These are phyloP conservation scores for Cygnus olor DNA, from an alignment of 2,797 vertebrate genomes.

Conservation along the genomic window DNA sequence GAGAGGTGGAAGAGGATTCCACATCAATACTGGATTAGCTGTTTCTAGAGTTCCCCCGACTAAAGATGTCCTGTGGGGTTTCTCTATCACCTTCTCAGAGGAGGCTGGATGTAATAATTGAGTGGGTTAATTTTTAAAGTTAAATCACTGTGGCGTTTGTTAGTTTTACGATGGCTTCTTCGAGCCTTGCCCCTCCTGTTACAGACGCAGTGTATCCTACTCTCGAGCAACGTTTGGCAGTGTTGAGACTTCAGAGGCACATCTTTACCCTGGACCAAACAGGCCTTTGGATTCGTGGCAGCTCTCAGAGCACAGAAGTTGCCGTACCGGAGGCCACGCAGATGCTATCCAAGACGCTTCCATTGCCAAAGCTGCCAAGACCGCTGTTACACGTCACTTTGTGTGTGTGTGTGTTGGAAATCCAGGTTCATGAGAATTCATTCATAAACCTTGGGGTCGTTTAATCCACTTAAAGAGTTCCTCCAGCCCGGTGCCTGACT, in stretches of 20 bases:
- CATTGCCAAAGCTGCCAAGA: constrained; percentile 38
- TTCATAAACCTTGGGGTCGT: constrained; percentile 3
- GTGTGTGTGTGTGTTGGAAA: not conserved
- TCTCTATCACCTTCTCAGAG: constrained; percentile 46
- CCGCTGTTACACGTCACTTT: not conserved
- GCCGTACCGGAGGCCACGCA: constrained; percentile 11
- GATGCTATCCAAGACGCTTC: not conserved
- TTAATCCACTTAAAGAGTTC: constrained; percentile 30
- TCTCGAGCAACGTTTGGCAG: constrained; percentile 41
- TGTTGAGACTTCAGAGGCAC: constrained; percentile 6
- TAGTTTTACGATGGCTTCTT: constrained; percentile 63
- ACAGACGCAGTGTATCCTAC: constrained; percentile 14
- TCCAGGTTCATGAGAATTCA: not conserved
- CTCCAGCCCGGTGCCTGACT: constrained; percentile 32
- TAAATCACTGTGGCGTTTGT: constrained; percentile 58
- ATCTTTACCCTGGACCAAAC: constrained; percentile 71
- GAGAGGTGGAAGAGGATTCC: not conserved
- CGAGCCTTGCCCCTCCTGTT: constrained; percentile 41
- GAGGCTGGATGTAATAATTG: constrained; percentile 34
- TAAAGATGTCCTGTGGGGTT: not conserved
- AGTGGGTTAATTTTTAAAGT: constrained; percentile 37
- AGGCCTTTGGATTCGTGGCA: constrained; percentile 42
- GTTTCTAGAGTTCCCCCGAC: constrained; percentile 38
- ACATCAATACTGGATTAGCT: constrained; percentile 62
- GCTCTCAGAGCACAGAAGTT: constrained; percentile 9